These are phyloP conservation scores for Lycocorax pyrrhopterus DNA, from an alignment of 2,113 vertebrate species.

Conservation along the genomic window DNA sequence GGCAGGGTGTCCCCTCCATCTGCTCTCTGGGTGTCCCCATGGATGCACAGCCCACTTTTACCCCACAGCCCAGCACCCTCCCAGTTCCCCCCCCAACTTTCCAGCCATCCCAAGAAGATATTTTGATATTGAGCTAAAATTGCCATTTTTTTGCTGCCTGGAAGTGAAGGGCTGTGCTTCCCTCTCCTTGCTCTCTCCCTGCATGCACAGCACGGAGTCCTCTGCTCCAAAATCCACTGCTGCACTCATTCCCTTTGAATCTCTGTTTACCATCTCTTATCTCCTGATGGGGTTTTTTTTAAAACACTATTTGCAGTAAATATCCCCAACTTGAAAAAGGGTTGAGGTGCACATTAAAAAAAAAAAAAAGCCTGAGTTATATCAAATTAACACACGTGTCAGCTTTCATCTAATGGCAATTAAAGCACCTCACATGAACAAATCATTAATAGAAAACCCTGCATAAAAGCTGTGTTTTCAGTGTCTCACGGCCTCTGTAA, in stretches of 20 bases:
- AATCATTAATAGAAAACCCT: neutral
- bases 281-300: neutral
- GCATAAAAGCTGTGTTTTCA: neutral
- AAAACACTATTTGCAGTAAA: neutral
- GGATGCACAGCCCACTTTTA: neutral
- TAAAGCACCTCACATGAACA: neutral
- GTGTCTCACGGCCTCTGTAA: neutral
- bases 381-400: neutral
- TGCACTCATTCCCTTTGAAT: neutral
- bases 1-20: neutral
- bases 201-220: neutral
- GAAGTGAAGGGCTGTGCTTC: neutral
- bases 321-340: neutral
- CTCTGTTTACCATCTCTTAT: neutral
- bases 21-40: neutral
- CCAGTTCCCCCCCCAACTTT: rapidly evolving
- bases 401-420: conserved; percentile 23
- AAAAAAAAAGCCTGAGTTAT: neutral
- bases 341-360: neutral
- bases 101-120: neutral
- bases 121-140: neutral
- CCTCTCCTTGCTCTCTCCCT: neutral
- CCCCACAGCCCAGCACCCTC: neutral
- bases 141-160: neutral
- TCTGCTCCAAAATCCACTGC: neutral